These are phyloP conservation scores for Cassiopea xamachana DNA, from an alignment of 30 jellyfish, hydroid and myxozoan species.

Conservation along the genomic window DNA sequence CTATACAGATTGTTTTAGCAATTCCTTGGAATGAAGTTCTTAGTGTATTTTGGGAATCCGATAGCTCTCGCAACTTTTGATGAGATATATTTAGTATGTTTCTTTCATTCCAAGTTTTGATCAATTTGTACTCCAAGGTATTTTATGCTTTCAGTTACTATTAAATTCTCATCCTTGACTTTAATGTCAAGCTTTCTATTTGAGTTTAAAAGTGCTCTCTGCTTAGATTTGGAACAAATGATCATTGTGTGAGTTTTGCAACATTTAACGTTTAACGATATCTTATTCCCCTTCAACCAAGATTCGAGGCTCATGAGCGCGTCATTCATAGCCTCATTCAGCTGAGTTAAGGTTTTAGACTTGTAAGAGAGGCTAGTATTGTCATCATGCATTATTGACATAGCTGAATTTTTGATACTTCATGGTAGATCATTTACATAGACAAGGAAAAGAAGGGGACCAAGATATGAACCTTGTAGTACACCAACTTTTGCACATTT, in stretches of 20 bases:
- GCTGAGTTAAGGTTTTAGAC: constrained; percentile 11
- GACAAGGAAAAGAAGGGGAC: constrained; percentile 8
- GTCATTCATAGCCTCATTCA: constrained; percentile 13
- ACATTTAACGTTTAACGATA: constrained; percentile 2
- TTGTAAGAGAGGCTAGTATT: not conserved
- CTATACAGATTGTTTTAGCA: constrained; percentile 14
- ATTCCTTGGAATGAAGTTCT: constrained; percentile 7
- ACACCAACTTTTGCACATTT: not conserved
- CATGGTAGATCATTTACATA: not conserved
- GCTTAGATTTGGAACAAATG: constrained; percentile 3
- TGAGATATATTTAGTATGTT: constrained; percentile 6
- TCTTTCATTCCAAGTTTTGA: constrained; percentile 24
- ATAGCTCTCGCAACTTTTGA: constrained; percentile 37
- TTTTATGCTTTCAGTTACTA: constrained; percentile 3
- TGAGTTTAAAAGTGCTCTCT: not conserved
- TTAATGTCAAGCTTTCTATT: not conserved
- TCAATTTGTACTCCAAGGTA: constrained; percentile 56
- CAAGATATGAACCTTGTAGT: constrained; percentile 14
- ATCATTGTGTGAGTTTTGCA: constrained; percentile 1
- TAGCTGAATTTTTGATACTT: not conserved
- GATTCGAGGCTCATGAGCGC: constrained; percentile 28
- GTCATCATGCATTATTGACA: constrained; percentile 48
- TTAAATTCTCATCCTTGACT: not conserved
- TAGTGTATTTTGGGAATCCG: constrained; percentile 46
- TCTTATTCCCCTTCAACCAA: constrained; percentile 15